Evolutionary conservation across 2,797 vertebrate genomes (phyloP).

Genomic region (Simalia tracyae): DNA sequence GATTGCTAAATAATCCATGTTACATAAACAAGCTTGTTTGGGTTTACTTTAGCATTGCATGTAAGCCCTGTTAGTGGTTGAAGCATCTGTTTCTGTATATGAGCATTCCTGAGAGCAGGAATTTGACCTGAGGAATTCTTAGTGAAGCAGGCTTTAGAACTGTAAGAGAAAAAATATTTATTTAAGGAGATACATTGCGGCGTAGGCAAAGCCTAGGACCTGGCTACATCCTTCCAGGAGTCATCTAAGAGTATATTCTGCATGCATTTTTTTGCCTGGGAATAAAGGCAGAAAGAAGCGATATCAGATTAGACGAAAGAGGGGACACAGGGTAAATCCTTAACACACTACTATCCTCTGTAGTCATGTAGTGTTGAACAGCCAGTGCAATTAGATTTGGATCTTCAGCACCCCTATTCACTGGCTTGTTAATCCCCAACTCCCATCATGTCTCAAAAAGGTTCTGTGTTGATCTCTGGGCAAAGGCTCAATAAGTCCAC

Average conservation of each 20-base stretch:
- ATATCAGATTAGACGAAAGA: neutral
- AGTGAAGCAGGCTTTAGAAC: neutral
- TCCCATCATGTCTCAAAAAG: neutral
- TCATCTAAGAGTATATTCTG: neutral
- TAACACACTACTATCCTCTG: neutral
- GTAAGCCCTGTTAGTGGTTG: neutral
- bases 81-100: neutral
- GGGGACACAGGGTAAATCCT: neutral
- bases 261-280: neutral
- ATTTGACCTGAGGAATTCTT: neutral
- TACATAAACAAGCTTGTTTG: neutral
- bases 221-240: neutral
- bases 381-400: neutral
- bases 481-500: neutral
- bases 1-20: neutral
- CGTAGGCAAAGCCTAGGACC: neutral
- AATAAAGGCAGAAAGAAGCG: neutral
- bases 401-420: neutral
- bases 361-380: neutral
- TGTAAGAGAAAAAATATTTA: neutral
- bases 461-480: neutral
- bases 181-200: neutral
- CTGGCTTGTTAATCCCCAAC: neutral
- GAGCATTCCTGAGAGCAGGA: neutral
- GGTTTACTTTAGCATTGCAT: neutral